These are phyloP conservation scores for Chromobotia macracanthus DNA, from an alignment of 2,797 vertebrate species.

Conservation along the genomic window DNA sequence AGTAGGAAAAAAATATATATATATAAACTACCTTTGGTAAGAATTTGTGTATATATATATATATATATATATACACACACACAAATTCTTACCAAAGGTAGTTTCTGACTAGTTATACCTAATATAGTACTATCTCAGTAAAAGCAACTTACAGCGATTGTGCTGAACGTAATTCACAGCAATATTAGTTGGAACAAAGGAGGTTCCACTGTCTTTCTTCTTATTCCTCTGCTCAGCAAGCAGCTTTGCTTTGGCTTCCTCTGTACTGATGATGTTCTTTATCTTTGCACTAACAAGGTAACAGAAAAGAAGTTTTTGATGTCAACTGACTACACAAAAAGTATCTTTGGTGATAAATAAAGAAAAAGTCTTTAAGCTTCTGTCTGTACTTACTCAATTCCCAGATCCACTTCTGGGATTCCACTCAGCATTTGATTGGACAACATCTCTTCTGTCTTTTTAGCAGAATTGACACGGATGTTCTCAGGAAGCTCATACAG, in stretches of 20 bases:
- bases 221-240: constrained; percentile 96
- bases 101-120: not conserved
- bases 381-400: constrained; percentile 86
- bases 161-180: constrained; percentile 98
- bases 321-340: not conserved
- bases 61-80: too few species aligned
- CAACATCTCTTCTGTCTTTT: constrained; percentile 98
- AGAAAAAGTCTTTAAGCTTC: not conserved
- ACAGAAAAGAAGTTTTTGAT: not conserved
- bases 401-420: constrained; percentile 96
- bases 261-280: constrained; percentile 95
- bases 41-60: too few species aligned
- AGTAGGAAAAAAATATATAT: not conserved
- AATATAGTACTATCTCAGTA: not conserved
- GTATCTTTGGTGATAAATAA: not conserved
- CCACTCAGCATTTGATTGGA: constrained; percentile 99
- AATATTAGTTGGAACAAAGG: constrained; percentile 97
- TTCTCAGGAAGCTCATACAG: constrained; percentile 94
- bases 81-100: not conserved
- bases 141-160: constrained; percentile 88
- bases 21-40: too few species aligned
- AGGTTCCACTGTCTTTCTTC: constrained; percentile 94
- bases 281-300: constrained; percentile 87
- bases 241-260: constrained; percentile 95
- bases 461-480: constrained; percentile 93